Conservation (phyloP, 92 coral and sea anemone genomes). For the Phenganax subtilis region DNA sequence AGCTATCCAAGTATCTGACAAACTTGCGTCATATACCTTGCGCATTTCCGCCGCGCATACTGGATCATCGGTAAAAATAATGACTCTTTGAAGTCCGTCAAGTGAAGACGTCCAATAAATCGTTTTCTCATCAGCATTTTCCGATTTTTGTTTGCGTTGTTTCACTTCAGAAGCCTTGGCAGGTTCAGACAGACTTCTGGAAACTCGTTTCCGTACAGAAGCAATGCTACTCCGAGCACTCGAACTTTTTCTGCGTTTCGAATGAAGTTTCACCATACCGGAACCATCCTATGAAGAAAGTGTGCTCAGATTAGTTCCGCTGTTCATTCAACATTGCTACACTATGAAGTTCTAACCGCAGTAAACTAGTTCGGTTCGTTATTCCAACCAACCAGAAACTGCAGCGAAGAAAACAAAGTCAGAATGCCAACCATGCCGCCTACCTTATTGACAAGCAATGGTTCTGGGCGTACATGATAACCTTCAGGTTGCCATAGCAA, state of each 20-base stretch:
- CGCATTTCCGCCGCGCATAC: constrained; percentile 58
- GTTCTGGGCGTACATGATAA: constrained; percentile 54
- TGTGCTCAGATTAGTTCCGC: too few relatives aligned
- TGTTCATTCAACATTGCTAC: too few relatives aligned
- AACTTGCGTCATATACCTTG: constrained; percentile 40
- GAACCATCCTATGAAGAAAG: constrained; percentile 59
- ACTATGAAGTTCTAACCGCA: too few relatives aligned
- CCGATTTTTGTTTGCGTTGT: constrained; percentile 43
- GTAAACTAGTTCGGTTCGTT: too few relatives aligned
- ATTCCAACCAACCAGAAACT: too few relatives aligned
- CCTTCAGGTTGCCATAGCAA: constrained; percentile 79
- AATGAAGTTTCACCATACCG: constrained; percentile 52
- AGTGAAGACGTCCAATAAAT: constrained; percentile 77
- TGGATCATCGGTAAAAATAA: constrained; percentile 67
- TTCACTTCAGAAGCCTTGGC: constrained; percentile 39
- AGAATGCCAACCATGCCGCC: neutral
- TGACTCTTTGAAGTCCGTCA: constrained; percentile 79
- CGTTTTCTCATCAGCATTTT: constrained; percentile 65
- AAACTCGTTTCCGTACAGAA: constrained; percentile 31
- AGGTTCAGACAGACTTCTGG: neutral
- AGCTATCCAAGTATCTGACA: neutral
- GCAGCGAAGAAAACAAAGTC: too few relatives aligned
- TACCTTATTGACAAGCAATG: constrained; percentile 65
- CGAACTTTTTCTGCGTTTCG: constrained; percentile 51
- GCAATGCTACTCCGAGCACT: constrained; percentile 41